phyloP scores from a whole-genome alignment of 2,113 vertebrate species.

The Chionodraco myersi region DNA sequence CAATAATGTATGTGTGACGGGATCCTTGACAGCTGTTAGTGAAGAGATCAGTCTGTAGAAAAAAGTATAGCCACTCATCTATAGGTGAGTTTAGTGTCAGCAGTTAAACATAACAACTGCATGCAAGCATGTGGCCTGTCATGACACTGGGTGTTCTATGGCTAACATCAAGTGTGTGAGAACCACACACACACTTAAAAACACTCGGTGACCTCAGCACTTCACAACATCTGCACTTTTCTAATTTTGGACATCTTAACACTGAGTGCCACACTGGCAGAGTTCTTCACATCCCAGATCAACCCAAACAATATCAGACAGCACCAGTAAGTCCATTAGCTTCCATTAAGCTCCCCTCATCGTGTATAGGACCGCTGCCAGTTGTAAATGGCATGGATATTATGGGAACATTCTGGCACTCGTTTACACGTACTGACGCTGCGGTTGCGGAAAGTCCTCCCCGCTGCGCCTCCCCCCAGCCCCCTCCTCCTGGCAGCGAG shows the following conservation, averaged over 20 bases:
- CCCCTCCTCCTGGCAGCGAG: constrained; percentile 75
- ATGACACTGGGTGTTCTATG: constrained; percentile 29
- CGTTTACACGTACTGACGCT: constrained; percentile 84
- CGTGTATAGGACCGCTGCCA: constrained; percentile 89
- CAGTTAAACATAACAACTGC: constrained; percentile 27
- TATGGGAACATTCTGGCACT: constrained; percentile 84
- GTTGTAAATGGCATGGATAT: constrained; percentile 85
- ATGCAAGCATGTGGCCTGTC: constrained; percentile 15
- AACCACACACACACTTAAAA: neutral
- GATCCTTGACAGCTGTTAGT: constrained; percentile 28
- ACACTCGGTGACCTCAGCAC: neutral
- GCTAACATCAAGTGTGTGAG: neutral
- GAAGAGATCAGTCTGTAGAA: constrained; percentile 24
- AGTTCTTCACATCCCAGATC: constrained; percentile 1
- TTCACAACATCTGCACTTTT: neutral
- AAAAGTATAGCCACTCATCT: constrained; percentile 1
- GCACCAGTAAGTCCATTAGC: constrained; percentile 28
- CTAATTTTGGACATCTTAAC: constrained; percentile 8
- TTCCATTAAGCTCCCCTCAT: constrained; percentile 63
- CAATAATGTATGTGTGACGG: neutral
- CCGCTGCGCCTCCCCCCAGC: constrained; percentile 64
- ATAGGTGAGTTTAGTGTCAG: constrained; percentile 4
- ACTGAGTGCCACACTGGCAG: constrained; percentile 13
- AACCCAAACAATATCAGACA: constrained; percentile 13
- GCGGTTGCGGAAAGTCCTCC: constrained; percentile 78